These are phyloP conservation scores for Notolepis coatsorum DNA, from an alignment of 2,797 vertebrate species.

Conservation along the genomic window DNA sequence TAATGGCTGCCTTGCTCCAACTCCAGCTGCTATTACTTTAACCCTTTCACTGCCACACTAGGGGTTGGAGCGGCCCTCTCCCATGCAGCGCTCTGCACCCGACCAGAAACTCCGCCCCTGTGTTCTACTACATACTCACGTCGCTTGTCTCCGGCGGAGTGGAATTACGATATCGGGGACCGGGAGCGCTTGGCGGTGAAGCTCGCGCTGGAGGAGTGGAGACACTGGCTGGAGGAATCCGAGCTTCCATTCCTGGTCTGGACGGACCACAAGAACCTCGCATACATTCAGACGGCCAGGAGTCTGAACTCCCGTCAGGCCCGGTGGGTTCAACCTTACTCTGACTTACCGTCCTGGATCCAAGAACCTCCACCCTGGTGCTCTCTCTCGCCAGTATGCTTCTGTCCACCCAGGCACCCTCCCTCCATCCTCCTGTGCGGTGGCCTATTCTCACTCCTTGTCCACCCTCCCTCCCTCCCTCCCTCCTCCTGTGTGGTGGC, in stretches of 20 bases:
- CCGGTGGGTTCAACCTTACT: not conserved
- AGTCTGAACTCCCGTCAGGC: conserved; percentile 1
- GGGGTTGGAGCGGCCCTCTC: not conserved
- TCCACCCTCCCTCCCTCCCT: no score
- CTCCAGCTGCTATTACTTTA: no score
- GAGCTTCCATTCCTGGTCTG: not conserved
- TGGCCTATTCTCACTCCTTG: no score
- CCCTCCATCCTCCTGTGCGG: no score
- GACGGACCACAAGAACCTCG: not conserved
- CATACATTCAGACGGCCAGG: not conserved
- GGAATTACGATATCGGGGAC: not conserved
- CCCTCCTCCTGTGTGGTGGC: no score
- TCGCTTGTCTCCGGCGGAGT: not conserved
- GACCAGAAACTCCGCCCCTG: not conserved
- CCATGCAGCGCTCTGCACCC: not conserved
- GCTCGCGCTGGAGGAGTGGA: not conserved
- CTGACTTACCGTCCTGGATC: not conserved
- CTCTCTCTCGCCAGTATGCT: not conserved
- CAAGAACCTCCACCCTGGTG: not conserved
- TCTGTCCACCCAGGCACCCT: no score
- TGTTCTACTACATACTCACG: not conserved
- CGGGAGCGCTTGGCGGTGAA: not conserved
- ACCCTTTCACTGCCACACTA: no score
- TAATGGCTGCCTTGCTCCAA: no score
- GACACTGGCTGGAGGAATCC: not conserved